Evolutionary conservation across 2,113 vertebrate genomes (phyloP).

Genomic region (Podarcis raffonei): DNA sequence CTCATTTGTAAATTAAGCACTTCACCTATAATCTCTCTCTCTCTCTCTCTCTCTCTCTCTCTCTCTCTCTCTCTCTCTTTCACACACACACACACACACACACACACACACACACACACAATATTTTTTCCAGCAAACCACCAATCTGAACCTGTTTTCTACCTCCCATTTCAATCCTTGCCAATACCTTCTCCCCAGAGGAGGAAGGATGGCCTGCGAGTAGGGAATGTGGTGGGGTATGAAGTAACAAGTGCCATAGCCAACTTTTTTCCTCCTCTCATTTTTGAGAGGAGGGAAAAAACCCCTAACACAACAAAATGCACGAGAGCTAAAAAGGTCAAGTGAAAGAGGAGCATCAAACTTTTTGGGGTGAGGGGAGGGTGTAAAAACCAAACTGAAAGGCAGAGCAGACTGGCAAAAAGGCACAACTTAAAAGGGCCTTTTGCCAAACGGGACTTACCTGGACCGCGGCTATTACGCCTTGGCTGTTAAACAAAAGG

Average conservation of each 20-base stretch:
- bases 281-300: neutral
- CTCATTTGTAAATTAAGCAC: neutral
- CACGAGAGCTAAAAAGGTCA: neutral
- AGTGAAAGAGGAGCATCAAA: neutral
- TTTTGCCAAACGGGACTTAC: constrained; percentile 6
- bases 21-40: no score
- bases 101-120: no score
- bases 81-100: no score
- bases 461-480: constrained; percentile 48
- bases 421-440: neutral
- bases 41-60: no score
- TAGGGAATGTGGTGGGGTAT: neutral
- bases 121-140: neutral
- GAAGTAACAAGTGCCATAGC: neutral
- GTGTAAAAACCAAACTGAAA: neutral
- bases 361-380: no score
- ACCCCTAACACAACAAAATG: neutral
- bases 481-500: constrained; percentile 47
- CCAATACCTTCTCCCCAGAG: neutral
- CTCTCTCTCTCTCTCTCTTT: no score
- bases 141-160: neutral
- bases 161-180: neutral
- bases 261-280: neutral
- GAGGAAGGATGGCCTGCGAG: neutral
- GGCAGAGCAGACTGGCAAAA: neutral